These are phyloP conservation scores for Cotesia typhae DNA, from an alignment of 1,140 invertebrate genomes.

Conservation along the genomic window DNA sequence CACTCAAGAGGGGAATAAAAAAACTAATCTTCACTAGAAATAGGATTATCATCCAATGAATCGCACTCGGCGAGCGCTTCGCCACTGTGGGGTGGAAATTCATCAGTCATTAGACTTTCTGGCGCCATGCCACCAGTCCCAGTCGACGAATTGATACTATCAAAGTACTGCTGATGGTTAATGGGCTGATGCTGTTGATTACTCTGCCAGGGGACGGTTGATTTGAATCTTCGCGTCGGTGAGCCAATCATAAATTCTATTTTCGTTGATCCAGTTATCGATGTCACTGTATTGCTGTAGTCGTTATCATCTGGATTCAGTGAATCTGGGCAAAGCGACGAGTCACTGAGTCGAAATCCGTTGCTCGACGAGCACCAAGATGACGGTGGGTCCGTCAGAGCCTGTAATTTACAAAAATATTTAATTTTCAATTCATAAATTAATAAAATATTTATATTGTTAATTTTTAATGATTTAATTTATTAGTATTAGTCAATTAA, in stretches of 20 bases:
- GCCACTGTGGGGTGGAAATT: slow-evolving; percentile 58
- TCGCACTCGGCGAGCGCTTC: slow-evolving; percentile 69
- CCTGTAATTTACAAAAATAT: slow-evolving; percentile 48
- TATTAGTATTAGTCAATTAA: not conserved
- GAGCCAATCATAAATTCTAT: slow-evolving; percentile 62
- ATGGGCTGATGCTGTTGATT: no score
- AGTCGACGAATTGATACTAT: slow-evolving; percentile 66
- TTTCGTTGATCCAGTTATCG: slow-evolving; percentile 55
- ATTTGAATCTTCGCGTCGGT: slow-evolving; percentile 54
- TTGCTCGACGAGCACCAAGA: slow-evolving; percentile 58
- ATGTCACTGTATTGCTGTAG: slow-evolving; percentile 34
- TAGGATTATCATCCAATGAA: slow-evolving; percentile 63
- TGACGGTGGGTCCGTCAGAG: slow-evolving; percentile 61
- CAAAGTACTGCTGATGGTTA: slow-evolving; percentile 59
- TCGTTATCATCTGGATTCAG: slow-evolving; percentile 54
- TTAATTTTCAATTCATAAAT: not conserved
- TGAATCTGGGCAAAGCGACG: slow-evolving; percentile 62
- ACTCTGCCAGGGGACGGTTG: slow-evolving; percentile 48
- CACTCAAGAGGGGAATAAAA: not conserved
- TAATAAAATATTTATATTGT: slow-evolving; percentile 2
- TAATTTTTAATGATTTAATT: not conserved
- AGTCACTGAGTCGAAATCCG: slow-evolving; percentile 55
- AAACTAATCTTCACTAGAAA: slow-evolving; percentile 53
- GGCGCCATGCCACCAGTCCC: slow-evolving; percentile 45
- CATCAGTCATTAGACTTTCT: slow-evolving; percentile 57